Percentiles rank a stretch among this genome's conserved stretches.
Evolutionary conservation across 2,888 invertebrate genomes (phyloP).

Genomic region (Heteropelma amictum): DNA sequence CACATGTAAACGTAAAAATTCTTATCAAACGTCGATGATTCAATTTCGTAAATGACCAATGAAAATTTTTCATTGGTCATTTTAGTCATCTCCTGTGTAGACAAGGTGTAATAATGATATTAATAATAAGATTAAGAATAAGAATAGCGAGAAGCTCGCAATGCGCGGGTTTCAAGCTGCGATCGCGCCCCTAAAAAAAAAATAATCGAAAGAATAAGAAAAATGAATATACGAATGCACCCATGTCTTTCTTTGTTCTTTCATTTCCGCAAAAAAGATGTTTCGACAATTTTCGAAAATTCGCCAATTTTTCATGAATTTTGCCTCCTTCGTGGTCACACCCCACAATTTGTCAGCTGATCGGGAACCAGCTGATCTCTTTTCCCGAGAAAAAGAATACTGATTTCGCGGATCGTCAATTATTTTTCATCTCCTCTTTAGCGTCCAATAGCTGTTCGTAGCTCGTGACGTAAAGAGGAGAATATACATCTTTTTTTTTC

Average conservation of each 20-base stretch:
- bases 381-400: constrained; percentile 54
- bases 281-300: constrained; percentile 12
- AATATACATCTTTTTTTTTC: constrained; percentile 22
- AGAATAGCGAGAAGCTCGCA: too few relatives aligned
- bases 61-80: constrained; percentile 41
- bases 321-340: constrained; percentile 20
- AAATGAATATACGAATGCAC: constrained; percentile 35
- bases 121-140: neutral
- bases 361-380: constrained; percentile 41
- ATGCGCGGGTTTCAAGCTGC: constrained; percentile 20
- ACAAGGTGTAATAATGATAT: neutral
- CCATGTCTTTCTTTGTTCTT: neutral
- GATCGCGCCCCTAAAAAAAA: neutral
- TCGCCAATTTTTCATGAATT: constrained; percentile 40
- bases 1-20: constrained; percentile 24
- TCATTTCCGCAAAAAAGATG: constrained; percentile 14
- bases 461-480: constrained; percentile 30
- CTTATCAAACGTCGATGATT: constrained; percentile 20
- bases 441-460: constrained; percentile 41
- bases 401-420: constrained; percentile 49
- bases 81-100: too few relatives aligned
- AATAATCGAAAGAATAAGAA: constrained; percentile 7
- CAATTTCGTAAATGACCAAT: constrained; percentile 31
- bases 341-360: constrained; percentile 19
- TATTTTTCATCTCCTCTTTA: constrained; percentile 52